Conservation (phyloP, 1,140 invertebrate genomes). For the Latrodectus geometricus region DNA sequence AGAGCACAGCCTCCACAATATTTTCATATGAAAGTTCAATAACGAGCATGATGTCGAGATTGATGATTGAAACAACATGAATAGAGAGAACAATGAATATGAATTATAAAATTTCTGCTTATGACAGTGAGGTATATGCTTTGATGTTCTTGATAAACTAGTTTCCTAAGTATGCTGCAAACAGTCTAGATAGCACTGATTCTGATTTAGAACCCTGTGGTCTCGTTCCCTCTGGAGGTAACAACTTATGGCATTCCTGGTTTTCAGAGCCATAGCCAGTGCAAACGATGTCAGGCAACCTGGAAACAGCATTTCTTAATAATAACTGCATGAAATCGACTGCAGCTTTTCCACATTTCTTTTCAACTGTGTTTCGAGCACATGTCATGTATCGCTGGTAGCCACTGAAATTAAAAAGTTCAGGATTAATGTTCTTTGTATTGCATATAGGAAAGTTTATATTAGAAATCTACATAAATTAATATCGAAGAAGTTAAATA, state of each 20-base stretch:
- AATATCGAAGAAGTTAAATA: too few species aligned
- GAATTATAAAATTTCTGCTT: not conserved
- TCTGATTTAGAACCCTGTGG: conserved; percentile 63
- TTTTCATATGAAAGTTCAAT: too few species aligned
- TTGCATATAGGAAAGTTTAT: too few species aligned
- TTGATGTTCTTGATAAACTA: conserved; percentile 14
- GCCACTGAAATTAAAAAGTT: not conserved
- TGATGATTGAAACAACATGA: too few species aligned
- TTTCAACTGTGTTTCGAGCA: conserved; percentile 64
- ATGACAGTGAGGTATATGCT: not conserved
- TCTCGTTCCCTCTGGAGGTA: conserved; percentile 60
- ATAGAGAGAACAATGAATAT: too few species aligned
- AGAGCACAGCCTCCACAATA: too few species aligned
- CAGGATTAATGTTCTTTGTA: too few species aligned
- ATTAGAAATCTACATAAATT: too few species aligned
- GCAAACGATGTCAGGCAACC: conserved; percentile 65
- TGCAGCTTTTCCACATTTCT: conserved; percentile 66
- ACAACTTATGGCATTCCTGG: conserved; percentile 55
- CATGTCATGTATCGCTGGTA: conserved; percentile 62
- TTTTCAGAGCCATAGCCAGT: conserved; percentile 62
- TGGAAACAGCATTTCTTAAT: conserved; percentile 64
- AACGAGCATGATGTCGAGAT: too few species aligned
- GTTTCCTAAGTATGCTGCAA: conserved; percentile 63
- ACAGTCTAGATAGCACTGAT: conserved; percentile 62
- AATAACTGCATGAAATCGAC: conserved; percentile 64